A percentile compares a stretch with the other conserved stretches of the same genome.
phyloP scores from a whole-genome alignment of 2,113 vertebrate genomes.

The Ceyx margarethae region DNA sequence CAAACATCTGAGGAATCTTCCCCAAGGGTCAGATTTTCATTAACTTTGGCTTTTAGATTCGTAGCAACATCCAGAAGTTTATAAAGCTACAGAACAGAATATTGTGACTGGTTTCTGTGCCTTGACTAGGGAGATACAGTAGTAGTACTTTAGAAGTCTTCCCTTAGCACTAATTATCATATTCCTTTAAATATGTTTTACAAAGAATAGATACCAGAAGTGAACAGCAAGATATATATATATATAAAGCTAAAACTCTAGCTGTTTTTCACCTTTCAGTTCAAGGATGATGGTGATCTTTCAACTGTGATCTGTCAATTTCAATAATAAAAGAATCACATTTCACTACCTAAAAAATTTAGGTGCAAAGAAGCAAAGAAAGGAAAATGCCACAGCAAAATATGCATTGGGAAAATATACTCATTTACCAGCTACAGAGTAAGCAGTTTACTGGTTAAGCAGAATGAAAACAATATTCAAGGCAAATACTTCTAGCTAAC shows the following conservation, averaged over 20 bases:
- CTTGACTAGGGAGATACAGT: rapidly evolving
- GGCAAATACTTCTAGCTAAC: not conserved
- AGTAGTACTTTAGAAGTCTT: not conserved
- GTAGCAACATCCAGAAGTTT: not conserved
- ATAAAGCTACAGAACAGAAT: not conserved
- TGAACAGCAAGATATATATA: not conserved
- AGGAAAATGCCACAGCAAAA: not conserved
- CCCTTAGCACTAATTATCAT: not conserved
- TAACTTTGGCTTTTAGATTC: not conserved
- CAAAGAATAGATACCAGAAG: not conserved
- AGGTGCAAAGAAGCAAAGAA: not conserved
- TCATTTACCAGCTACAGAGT: not conserved
- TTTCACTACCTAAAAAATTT: not conserved
- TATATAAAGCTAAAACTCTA: not conserved
- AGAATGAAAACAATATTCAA: not conserved
- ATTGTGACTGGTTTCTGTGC: not conserved
- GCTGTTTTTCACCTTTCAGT: slow-evolving; percentile 42
- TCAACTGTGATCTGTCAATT: not conserved
- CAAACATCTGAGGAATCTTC: not conserved
- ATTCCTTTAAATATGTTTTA: not conserved
- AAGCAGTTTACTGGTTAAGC: not conserved
- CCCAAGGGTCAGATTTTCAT: not conserved
- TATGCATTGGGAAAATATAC: rapidly evolving
- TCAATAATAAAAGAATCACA: not conserved
- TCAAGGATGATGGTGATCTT: not conserved